Evolutionary conservation across 2,888 invertebrate species (phyloP).

Genomic region (Noctua janthe): DNA sequence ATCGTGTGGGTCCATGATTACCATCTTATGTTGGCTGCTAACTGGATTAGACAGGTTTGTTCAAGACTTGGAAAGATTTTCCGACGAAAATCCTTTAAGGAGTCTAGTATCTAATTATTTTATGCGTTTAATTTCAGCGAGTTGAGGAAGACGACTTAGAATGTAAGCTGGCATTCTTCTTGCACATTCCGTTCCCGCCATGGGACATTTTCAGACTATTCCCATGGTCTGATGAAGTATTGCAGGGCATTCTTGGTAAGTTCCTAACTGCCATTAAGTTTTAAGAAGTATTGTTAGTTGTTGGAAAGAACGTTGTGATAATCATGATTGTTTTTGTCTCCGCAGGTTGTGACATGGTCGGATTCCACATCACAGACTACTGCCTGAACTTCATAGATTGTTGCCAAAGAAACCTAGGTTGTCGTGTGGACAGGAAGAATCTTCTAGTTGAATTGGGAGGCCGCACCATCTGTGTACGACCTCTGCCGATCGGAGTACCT

Average conservation of each 20-base stretch:
- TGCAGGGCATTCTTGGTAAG: conserved; percentile 96
- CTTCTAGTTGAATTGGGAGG: conserved; percentile 96
- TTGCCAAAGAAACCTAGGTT: conserved; percentile 96
- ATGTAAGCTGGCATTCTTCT: conserved; percentile 96
- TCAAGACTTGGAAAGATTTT: background rate
- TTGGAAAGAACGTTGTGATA: background rate
- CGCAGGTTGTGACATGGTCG: conserved; percentile 97
- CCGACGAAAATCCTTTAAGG: background rate
- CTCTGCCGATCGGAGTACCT: conserved; percentile 97
- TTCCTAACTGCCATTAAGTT: conserved; percentile 1
- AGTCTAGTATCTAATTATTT: conserved; percentile 33
- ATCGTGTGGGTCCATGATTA: conserved; percentile 99
- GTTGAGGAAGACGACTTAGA: conserved; percentile 94
- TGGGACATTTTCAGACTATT: conserved; percentile 98
- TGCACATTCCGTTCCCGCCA: conserved; percentile 98
- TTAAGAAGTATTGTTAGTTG: background rate
- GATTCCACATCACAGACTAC: conserved; percentile 97
- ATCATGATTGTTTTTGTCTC: conserved; percentile 42
- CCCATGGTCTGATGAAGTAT: conserved; percentile 98
- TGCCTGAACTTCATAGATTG: conserved; percentile 97
- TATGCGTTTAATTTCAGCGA: conserved; percentile 84
- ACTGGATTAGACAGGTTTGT: conserved; percentile 95
- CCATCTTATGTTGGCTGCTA: conserved; percentile 97
- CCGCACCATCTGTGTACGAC: conserved; percentile 95
- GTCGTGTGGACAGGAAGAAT: conserved; percentile 96